phyloP scores from a whole-genome alignment of 1,140 invertebrate genomes.

The Agraylea sexmaculata region DNA sequence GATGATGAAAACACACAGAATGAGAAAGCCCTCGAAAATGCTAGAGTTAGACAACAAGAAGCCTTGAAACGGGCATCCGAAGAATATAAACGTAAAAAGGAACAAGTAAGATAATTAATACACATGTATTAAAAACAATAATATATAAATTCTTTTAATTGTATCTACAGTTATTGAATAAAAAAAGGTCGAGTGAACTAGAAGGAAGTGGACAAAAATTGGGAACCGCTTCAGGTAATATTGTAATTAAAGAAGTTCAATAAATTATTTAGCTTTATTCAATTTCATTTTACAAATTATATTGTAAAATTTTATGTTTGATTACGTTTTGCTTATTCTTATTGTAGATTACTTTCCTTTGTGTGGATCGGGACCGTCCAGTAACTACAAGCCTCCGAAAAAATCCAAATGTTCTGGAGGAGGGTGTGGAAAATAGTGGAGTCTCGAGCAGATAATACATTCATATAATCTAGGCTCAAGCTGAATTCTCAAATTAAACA shows the following conservation, averaged over 20 bases:
- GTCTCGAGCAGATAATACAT: too few species aligned
- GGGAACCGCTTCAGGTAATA: slow-evolving; percentile 8
- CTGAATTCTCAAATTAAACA: too few species aligned
- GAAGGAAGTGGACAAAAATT: slow-evolving; percentile 9
- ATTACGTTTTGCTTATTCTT: slow-evolving; percentile 2
- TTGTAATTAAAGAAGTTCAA: background rate
- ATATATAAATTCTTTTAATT: slow-evolving; percentile 3
- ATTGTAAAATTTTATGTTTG: slow-evolving; percentile 2
- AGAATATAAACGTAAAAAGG: slow-evolving; percentile 6
- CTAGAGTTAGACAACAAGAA: slow-evolving; percentile 11
- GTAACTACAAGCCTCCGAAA: slow-evolving; percentile 14
- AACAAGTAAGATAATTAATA: slow-evolving; percentile 7
- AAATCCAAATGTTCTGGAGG: slow-evolving; percentile 16
- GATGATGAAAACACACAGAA: slow-evolving; percentile 3
- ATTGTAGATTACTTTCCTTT: slow-evolving; percentile 14
- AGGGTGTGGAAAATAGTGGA: slow-evolving; percentile 13
- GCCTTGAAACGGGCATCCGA: slow-evolving; percentile 4
- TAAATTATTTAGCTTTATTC: background rate
- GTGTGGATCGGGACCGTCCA: slow-evolving; percentile 10
- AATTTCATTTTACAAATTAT: slow-evolving; percentile 1
- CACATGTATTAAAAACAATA: slow-evolving; percentile 1
- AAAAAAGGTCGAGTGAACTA: slow-evolving; percentile 13
- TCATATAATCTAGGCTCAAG: too few species aligned
- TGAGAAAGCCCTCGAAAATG: slow-evolving; percentile 13
- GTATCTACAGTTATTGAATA: slow-evolving; percentile 9